Evolutionary conservation across 2,888 invertebrate species (phyloP), one percentile per base, ranked within the genome.

Genomic region (Cremastinae sp.): DNA sequence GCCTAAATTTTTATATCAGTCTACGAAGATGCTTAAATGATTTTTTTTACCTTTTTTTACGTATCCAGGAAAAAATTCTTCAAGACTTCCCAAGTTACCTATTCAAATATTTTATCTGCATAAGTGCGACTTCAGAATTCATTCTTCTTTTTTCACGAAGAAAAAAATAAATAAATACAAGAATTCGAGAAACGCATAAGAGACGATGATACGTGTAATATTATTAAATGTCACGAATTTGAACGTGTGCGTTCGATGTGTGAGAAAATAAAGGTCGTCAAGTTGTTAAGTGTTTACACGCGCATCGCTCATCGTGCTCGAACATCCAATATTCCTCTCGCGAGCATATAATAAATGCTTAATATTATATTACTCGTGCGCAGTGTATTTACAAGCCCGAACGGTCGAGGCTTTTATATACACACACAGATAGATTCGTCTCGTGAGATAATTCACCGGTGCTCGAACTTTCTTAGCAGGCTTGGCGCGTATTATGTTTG

Each of bases 231-330:
- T 59, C 59, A 45, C 16, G 45, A 43, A 43, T 59, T 59, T 43
- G 16, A 45, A 45, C 14, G 45, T 59, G 43, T 59, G 43, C 20
- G 28, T 45, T 59, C 16, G 45, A 45, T 28, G 45, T 22, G 22
- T 28, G 14, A n/a, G 43, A 2, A 16, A 16, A n/a, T n/a, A n/a
- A 49, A 18, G 18, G 12, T 56, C 62, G 68, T 61, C 53, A 54
- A 68, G 36, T 49, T 64, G 72, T 72, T n/a, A 78, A 66, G 70
- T 78, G 77, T 78, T 78, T 78, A 78, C 71, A 66, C 66, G 77
- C 66, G 45, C 62, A 68, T 78, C 74, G 74, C 71, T 78, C 78
- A 78, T 74, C 69, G 59, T 45, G 59, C 59, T 62, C 62, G 12
- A 41, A 66, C 28, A 43, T 59, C 51, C 45, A 73, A 51, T 59